Evolutionary conservation across 2,797 vertebrate genomes (phyloP).

Genomic region (Nothura maculosa): DNA sequence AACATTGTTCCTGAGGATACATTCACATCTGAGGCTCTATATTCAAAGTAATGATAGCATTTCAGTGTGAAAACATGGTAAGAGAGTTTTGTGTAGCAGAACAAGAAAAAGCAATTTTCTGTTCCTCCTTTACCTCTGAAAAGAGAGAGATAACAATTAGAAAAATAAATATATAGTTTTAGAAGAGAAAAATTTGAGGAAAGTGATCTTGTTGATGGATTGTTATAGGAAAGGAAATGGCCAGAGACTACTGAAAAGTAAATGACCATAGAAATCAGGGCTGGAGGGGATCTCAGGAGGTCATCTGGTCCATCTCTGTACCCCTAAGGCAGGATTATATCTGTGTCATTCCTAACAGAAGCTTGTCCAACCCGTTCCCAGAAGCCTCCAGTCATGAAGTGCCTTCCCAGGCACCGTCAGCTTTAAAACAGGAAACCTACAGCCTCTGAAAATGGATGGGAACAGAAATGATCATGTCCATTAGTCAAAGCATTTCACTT

Average conservation of each 20-base stretch:
- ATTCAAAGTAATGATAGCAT: fast-evolving
- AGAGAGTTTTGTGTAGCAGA: not conserved
- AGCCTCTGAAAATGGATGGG: not conserved
- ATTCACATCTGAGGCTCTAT: not conserved
- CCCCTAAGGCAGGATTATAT: conserved; percentile 49
- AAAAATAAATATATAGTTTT: not conserved
- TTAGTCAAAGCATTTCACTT: not conserved
- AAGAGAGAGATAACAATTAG: not conserved
- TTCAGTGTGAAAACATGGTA: not conserved
- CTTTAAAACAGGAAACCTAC: not conserved
- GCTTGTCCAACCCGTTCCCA: not conserved
- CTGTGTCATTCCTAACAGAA: not conserved
- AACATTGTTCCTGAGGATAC: not conserved
- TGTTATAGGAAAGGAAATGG: not conserved
- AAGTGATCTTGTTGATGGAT: not conserved
- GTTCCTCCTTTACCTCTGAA: not conserved
- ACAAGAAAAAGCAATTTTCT: not conserved
- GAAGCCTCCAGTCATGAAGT: not conserved
- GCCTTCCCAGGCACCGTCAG: not conserved
- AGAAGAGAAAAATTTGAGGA: not conserved
- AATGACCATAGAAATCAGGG: not conserved
- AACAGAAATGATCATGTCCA: not conserved
- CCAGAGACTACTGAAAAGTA: conserved; percentile 30
- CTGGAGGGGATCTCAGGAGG: conserved; percentile 23
- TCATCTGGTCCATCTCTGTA: conserved; percentile 43